A percentile compares a stretch with the other conserved stretches of the same genome.
Conservation (phyloP, 2,113 vertebrate genomes). For the Thomomys bottae region DNA sequence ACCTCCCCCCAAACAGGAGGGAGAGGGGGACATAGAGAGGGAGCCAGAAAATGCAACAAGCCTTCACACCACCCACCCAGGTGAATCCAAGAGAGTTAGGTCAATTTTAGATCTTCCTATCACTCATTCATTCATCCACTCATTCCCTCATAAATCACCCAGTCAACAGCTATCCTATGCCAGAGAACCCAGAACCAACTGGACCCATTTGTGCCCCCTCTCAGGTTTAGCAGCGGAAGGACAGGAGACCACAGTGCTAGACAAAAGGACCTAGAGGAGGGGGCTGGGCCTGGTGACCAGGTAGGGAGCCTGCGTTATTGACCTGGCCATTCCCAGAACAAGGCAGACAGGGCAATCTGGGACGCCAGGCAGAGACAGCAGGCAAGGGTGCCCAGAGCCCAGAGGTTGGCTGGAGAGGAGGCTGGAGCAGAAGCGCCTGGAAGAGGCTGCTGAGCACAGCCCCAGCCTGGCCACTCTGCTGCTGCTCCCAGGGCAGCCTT, state of each 20-base stretch:
- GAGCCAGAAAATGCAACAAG: not conserved
- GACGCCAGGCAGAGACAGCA: not conserved
- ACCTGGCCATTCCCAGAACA: no score
- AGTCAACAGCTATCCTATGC: accelerated
- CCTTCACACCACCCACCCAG: accelerated
- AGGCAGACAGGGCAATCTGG: not conserved
- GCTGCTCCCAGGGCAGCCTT: not conserved
- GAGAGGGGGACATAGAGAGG: not conserved
- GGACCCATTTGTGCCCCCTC: not conserved
- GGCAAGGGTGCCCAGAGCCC: not conserved
- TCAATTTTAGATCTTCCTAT: not conserved
- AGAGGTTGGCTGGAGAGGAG: not conserved
- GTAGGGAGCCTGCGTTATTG: not conserved
- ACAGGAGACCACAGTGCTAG: not conserved
- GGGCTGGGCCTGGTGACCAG: not conserved
- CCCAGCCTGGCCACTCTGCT: not conserved
- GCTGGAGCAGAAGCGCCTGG: not conserved
- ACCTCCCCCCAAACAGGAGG: no score
- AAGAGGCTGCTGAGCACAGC: not conserved
- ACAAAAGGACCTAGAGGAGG: not conserved
- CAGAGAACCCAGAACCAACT: not conserved
- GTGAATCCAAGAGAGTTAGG: not conserved
- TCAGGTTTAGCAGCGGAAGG: not conserved
- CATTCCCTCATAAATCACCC: not conserved
- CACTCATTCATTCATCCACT: not conserved